Conservation (phyloP, 2,888 invertebrate species). For the Bhutanitis thaidina region DNA sequence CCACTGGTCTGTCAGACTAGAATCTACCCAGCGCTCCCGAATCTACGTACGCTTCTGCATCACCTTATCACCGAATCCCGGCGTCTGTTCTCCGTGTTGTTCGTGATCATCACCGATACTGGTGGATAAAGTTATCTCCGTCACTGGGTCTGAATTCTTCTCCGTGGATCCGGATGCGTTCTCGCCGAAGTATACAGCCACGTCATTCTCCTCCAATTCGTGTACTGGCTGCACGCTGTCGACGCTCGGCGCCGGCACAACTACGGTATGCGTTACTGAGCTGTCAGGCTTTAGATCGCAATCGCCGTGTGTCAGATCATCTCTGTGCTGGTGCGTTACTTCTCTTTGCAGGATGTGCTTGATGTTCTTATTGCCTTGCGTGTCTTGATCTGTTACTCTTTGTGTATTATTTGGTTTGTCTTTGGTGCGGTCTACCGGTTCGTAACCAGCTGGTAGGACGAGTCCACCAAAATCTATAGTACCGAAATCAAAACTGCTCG, state of each 20-base stretch:
- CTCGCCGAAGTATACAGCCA: constrained; percentile 78
- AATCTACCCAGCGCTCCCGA: constrained; percentile 25
- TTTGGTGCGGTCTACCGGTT: constrained; percentile 59
- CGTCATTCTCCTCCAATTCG: constrained; percentile 78
- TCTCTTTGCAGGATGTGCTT: constrained; percentile 38
- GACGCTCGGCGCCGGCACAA: constrained; percentile 54
- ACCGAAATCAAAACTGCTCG: constrained; percentile 27
- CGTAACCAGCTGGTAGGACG: constrained; percentile 63
- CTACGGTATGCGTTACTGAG: constrained; percentile 62
- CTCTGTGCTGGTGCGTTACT: constrained; percentile 38
- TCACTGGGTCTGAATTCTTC: constrained; percentile 46
- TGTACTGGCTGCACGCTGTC: constrained; percentile 47
- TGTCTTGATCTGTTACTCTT: constrained; percentile 41
- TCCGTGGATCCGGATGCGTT: constrained; percentile 31
- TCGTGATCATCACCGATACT: constrained; percentile 61
- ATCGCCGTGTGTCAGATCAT: constrained; percentile 45
- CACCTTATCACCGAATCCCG: constrained; percentile 52
- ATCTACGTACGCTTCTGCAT: constrained; percentile 43
- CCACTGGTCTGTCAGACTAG: constrained; percentile 48
- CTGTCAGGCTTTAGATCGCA: constrained; percentile 66
- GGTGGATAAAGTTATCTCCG: constrained; percentile 70
- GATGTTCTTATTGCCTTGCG: constrained; percentile 43
- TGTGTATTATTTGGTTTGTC: constrained; percentile 26
- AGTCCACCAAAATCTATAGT: constrained; percentile 47
- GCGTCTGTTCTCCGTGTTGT: constrained; percentile 24